Evolutionary conservation across 2,797 vertebrate species (phyloP).

Genomic region (Cottoperca gobio): DNA sequence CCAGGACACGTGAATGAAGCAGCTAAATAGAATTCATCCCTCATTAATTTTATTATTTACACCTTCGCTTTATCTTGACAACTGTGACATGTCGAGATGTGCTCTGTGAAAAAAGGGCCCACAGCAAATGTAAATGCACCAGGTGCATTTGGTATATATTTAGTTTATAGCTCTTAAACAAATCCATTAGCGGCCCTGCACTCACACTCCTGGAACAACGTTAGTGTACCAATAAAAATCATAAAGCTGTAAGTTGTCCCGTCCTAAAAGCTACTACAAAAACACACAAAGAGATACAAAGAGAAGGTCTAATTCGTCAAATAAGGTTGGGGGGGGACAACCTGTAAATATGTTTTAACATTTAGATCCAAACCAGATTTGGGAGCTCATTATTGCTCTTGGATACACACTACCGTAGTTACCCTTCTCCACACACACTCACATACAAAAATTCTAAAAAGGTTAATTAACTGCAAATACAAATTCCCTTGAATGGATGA

Average conservation of each 20-base stretch:
- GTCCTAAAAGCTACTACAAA: background rate
- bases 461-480: too few relatives aligned
- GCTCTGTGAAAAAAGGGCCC: background rate
- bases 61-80: background rate
- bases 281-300: background rate
- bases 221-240: constrained; percentile 1
- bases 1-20: background rate
- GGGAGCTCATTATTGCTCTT: background rate
- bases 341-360: background rate
- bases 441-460: too few relatives aligned
- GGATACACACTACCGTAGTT: too few relatives aligned
- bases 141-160: background rate
- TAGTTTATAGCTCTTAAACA: background rate
- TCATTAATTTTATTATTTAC: background rate
- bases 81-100: background rate
- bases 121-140: background rate
- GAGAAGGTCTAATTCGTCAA: background rate
- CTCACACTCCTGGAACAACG: background rate
- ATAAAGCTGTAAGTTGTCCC: background rate
- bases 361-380: background rate
- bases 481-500: too few relatives aligned
- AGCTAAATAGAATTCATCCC: background rate
- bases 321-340: background rate
- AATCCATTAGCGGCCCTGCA: background rate
- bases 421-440: background rate